Evolutionary conservation across 2,113 vertebrate genomes (phyloP), one percentile per base, ranked within the genome.

Genomic region (Symphodus melops): DNA sequence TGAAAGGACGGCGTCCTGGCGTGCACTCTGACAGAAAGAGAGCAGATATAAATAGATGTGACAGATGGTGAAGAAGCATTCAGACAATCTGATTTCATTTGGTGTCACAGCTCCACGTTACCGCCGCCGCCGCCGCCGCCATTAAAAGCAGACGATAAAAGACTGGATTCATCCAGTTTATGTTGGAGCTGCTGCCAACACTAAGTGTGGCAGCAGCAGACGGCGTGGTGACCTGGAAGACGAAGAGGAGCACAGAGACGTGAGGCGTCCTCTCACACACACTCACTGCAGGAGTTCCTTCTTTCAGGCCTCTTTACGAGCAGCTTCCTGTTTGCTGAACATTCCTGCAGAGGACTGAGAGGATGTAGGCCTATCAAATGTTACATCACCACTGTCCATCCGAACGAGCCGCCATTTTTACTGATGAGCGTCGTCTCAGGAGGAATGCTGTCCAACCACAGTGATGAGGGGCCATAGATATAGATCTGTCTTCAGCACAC

Each of bases 281-380:
- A n/a, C n/a, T n/a, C n/a, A n/a, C n/a, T n/a, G n/a, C n/a, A n/a
- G n/a, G n/a, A n/a, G 33, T 1, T 66, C 71, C 12, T 51, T 6
- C 68, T 61, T 46, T 46, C 8, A 8, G 56, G 39, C 12, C 16
- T 80, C 19, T n/a, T 51, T 51, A 51, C 84, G 56, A 13, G 19
- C 17, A 56, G 36, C 80, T 85, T 89, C 79, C 80, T 83, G 80
- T 85, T 79, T 83, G 49, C 36, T 51, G 11, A 37, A 44, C 17
- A 51, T 75, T 84, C 84, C 75, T 84, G 56, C 20, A 4, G 20
- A 68, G 56, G 48, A 13, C 1, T 49, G n/a, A 58, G 28, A 67
- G 77, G 48, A 78, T 63, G 48, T 37, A 39, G 44, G n/a, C n/a
- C n/a, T n/a, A n/a, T n/a, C n/a, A n/a, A n/a, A n/a, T n/a, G n/a